Base-by-base conservation (phyloP, 2,797 vertebrate species). In the Bradypus variegatus region DNA sequence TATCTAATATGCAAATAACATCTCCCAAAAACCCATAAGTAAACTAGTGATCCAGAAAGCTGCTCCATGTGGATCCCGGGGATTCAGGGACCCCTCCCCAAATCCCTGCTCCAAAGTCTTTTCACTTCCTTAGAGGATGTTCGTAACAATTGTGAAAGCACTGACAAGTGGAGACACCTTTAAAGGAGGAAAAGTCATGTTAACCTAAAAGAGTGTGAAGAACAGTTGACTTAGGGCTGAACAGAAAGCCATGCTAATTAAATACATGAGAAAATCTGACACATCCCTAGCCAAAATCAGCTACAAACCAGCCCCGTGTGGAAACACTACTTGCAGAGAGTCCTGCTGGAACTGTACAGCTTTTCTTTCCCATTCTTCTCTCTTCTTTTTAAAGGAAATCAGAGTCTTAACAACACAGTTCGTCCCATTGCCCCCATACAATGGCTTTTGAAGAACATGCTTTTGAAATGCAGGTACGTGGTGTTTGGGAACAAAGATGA, bases 401-500 rank as follows among this genome's bases (percentile, higher is more conserved):
- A 60, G 88, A 12, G 0, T 55, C 79, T 62, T 25, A 25, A 19
- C 48, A 80, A 48, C 88, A 69, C 73, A 69, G 70, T 53, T 55
- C 80, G 45, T 58, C 64, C 88, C 21, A 15, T 87, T 92, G 92
- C 86, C 53, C 64, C 65, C 81, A 77, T 86, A 94, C 60, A 76
- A 90, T 65, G 64, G 76, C 91, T 81, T 88, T 79, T 80, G 83
- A 91, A 93, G 89, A 90, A 77, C 76, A 36, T 33, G 60, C 72
- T 83, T 94, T 88, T 94, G 79, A 94, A 88, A 93, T 33, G 14
- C 69, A 92, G 55, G 65, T 76, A 23, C 6, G 0, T 27, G 80
- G 91, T 53, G 81, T 83, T 60, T 83, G 36, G 64, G 86, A 29
- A 95, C 84, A 95, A 92, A 93, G 89, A 79, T 18, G 81, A 85